Conservation (phyloP, 2,797 vertebrate genomes). For the Syndactyla subalaris region DNA sequence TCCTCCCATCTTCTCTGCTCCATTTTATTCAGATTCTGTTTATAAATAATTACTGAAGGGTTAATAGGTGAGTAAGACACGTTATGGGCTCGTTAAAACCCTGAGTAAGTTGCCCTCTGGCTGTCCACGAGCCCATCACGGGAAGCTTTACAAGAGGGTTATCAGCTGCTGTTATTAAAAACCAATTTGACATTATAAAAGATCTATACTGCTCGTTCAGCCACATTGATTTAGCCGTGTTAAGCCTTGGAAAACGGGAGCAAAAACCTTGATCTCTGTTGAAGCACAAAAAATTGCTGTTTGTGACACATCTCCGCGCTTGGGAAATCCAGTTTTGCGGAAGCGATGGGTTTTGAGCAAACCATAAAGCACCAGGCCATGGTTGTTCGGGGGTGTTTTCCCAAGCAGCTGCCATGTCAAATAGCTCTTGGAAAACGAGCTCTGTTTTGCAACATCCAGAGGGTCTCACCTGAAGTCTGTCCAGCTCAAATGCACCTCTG, state of each 20-base stretch:
- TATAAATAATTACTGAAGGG: background rate
- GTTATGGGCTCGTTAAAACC: background rate
- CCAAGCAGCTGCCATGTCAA: background rate
- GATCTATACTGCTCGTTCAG: conserved; percentile 32
- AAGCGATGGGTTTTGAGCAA: background rate
- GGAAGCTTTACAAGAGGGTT: background rate
- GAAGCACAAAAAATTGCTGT: conserved; percentile 8
- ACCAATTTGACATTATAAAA: conserved; percentile 35
- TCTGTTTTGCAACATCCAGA: background rate
- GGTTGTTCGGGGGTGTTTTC: background rate
- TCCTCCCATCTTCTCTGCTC: background rate
- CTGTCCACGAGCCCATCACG: background rate
- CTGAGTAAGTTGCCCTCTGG: background rate
- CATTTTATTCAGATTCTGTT: background rate
- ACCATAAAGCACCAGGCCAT: background rate
- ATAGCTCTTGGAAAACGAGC: background rate
- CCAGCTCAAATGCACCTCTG: background rate
- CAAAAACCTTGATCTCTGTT: conserved; percentile 38
- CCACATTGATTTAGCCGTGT: conserved; percentile 40
- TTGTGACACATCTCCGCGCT: background rate
- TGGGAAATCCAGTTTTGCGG: background rate
- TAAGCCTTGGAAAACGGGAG: conserved; percentile 31
- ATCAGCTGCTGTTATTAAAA: conserved; percentile 34
- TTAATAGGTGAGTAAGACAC: background rate
- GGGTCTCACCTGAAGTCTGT: background rate